phyloP scores from a whole-genome alignment of 2,797 vertebrate genomes.

The Spinus olivaceus region DNA sequence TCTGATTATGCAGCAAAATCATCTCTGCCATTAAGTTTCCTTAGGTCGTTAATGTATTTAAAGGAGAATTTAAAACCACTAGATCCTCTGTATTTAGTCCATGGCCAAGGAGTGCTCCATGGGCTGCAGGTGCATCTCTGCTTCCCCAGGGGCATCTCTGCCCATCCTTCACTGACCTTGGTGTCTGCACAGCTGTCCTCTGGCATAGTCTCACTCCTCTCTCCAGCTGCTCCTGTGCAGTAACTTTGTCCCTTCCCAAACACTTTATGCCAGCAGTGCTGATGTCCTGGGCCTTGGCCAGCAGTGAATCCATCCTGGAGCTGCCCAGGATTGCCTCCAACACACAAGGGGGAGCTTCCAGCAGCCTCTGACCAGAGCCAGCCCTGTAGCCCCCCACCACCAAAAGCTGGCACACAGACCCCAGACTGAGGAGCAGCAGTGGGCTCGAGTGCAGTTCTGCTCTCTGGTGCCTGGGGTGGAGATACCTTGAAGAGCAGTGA shows the following conservation, averaged over 20 bases:
- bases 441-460: neutral
- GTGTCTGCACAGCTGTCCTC: neutral
- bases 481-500: neutral
- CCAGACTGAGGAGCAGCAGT: neutral
- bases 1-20: neutral
- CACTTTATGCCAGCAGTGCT: fast-evolving
- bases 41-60: neutral
- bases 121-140: neutral
- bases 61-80: neutral
- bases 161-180: neutral
- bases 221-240: neutral
- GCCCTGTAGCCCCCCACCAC: neutral
- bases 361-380: neutral
- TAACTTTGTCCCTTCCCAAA: neutral
- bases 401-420: neutral
- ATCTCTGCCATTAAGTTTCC: neutral
- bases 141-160: neutral
- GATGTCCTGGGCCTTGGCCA: neutral
- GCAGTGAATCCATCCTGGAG: neutral
- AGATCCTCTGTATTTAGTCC: neutral
- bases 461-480: neutral
- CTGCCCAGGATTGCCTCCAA: neutral
- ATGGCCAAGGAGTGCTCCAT: neutral
- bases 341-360: neutral
- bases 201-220: neutral